Percentiles rank a stretch among this genome's conserved stretches.
phyloP scores from a whole-genome alignment of 2,113 vertebrate species.

The Nothobranchius kuhntae region DNA sequence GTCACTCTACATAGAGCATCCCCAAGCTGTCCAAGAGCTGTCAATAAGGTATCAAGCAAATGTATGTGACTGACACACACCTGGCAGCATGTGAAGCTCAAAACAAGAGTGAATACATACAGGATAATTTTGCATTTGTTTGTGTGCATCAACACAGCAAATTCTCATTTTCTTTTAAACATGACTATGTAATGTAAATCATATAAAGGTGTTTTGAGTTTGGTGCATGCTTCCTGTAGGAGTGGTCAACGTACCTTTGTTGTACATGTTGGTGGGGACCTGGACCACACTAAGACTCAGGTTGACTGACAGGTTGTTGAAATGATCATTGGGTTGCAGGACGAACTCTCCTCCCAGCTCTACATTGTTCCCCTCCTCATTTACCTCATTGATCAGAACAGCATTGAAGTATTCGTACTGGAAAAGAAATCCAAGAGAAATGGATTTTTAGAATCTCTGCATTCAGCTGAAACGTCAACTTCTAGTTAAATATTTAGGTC shows the following conservation, averaged over 20 bases:
- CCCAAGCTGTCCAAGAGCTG: no score
- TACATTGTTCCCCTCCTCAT: constrained; percentile 91
- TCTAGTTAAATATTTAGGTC: background rate
- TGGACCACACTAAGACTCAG: constrained; percentile 96
- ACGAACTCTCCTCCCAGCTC: constrained; percentile 96
- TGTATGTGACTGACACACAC: no score
- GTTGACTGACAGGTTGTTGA: constrained; percentile 97
- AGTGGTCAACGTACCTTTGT: constrained; percentile 79
- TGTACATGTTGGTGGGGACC: constrained; percentile 99
- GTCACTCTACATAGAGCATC: no score
- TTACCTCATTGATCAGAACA: constrained; percentile 93
- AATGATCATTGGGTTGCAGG: constrained; percentile 96
- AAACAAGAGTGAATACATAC: no score
- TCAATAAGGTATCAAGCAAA: no score
- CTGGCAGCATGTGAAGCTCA: no score
- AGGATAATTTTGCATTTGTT: no score
- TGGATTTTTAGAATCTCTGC: background rate
- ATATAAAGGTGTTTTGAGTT: no score
- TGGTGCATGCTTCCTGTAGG: background rate
- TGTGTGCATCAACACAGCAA: no score
- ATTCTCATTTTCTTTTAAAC: no score
- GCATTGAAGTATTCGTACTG: constrained; percentile 99
- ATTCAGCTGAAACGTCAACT: constrained; percentile 3
- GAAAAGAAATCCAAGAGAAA: constrained; percentile 38
- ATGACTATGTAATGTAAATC: no score